phyloP scores from a whole-genome alignment of 2,113 vertebrate genomes.

The Siphamia tubifer region DNA sequence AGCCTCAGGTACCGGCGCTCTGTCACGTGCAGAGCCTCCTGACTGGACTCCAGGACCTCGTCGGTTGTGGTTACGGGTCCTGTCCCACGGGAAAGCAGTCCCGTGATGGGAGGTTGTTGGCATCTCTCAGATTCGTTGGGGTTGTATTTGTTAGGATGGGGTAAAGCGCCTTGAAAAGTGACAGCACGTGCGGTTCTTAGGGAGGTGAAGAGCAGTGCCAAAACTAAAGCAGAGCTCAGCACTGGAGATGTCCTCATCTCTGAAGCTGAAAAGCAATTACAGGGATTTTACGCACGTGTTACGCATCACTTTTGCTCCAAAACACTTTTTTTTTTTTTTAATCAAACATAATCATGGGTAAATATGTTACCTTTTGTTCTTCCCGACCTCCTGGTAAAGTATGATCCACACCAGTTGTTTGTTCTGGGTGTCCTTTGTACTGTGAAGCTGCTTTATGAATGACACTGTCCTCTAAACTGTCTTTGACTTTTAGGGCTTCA shows the following conservation, averaged over 20 bases:
- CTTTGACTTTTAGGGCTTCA: slow-evolving; percentile 82
- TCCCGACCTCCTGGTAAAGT: background rate
- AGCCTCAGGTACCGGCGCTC: slow-evolving; percentile 92
- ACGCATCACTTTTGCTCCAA: no score
- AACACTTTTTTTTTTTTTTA: no score
- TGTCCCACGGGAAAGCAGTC: slow-evolving; percentile 79
- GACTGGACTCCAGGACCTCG: slow-evolving; percentile 95
- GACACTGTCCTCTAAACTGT: slow-evolving; percentile 68
- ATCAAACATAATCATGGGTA: background rate
- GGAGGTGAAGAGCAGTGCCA: slow-evolving; percentile 78
- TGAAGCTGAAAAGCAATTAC: slow-evolving; percentile 1
- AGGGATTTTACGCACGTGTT: background rate
- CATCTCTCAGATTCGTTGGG: slow-evolving; percentile 88
- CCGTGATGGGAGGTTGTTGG: slow-evolving; percentile 75
- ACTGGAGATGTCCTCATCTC: slow-evolving; percentile 82
- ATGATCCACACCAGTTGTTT: slow-evolving; percentile 50
- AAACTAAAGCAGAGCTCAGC: slow-evolving; percentile 65
- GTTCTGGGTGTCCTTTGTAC: slow-evolving; percentile 54
- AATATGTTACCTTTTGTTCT: slow-evolving; percentile 30
- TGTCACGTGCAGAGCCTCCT: slow-evolving; percentile 93
- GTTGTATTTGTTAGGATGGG: slow-evolving; percentile 88
- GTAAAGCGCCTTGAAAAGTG: slow-evolving; percentile 85
- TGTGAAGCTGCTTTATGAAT: slow-evolving; percentile 26
- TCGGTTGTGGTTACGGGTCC: slow-evolving; percentile 80
- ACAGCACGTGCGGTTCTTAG: slow-evolving; percentile 75